A percentile compares a stretch with the other conserved stretches of the same genome.
These are phyloP conservation scores for Rotaria socialis DNA, from an alignment of 2,888 invertebrate genomes.

Conservation along the genomic window DNA sequence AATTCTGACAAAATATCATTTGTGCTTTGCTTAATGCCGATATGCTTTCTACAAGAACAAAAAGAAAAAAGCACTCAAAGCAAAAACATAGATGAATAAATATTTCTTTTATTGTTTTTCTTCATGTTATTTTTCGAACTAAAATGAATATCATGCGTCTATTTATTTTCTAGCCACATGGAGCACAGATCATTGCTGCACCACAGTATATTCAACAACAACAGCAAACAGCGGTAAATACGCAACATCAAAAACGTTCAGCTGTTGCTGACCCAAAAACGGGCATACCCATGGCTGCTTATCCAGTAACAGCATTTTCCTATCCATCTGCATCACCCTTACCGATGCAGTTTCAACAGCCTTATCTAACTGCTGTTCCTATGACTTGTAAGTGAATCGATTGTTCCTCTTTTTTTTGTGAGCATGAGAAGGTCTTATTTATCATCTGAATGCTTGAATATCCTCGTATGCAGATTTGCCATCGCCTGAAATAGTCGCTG, in stretches of 20 bases:
- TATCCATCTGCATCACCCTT: slow-evolving; percentile 20
- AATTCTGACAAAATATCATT: no score
- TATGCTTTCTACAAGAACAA: not conserved
- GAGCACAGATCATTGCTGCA: not conserved
- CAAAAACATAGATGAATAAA: not conserved
- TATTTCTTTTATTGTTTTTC: not conserved
- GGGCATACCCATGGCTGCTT: slow-evolving; percentile 42
- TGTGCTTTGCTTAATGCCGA: not conserved
- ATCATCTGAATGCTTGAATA: not conserved
- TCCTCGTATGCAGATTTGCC: not conserved
- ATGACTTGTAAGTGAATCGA: not conserved
- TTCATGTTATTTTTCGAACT: not conserved
- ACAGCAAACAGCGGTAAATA: not conserved
- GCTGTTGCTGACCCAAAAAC: slow-evolving; percentile 44
- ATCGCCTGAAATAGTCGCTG: not conserved
- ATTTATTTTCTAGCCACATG: not conserved
- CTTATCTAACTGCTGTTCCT: slow-evolving; percentile 24
- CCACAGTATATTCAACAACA: slow-evolving; percentile 6
- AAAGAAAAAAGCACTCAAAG: not conserved
- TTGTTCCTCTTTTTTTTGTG: not conserved
- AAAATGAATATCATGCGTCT: no score
- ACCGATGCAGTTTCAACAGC: slow-evolving; percentile 25
- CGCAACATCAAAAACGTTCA: slow-evolving; percentile 38
- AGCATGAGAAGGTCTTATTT: not conserved
- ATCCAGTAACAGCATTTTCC: slow-evolving; percentile 34